Conservation (phyloP, 2,113 vertebrate species). For the Cariama cristata region DNA sequence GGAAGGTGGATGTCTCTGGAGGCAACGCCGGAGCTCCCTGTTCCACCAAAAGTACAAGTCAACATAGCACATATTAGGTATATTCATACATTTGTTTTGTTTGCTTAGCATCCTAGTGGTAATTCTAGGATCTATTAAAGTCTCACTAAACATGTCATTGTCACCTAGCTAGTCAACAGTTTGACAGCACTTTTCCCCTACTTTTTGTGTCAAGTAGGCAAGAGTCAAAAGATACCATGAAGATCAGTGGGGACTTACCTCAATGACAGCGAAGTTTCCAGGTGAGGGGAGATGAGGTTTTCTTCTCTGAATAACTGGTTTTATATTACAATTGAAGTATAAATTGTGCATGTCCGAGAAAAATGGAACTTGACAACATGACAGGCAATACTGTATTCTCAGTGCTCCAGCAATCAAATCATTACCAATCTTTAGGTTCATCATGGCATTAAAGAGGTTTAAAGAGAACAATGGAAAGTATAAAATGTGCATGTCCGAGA, state of each 20-base stretch:
- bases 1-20: not conserved
- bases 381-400: not conserved
- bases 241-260: not conserved
- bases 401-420: not conserved
- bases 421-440: fast-evolving
- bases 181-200: not conserved
- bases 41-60: not conserved
- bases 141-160: not conserved
- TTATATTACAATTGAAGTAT: not conserved
- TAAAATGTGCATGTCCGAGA: not conserved
- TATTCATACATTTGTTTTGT: not conserved
- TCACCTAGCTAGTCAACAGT: not conserved
- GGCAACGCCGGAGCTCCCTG: not conserved
- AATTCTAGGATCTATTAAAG: not conserved
- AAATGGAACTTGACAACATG: not conserved
- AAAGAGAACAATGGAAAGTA: not conserved
- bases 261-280: not conserved
- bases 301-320: not conserved
- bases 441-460: not conserved
- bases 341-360: too few species aligned
- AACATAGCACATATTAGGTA: not conserved
- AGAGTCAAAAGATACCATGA: not conserved
- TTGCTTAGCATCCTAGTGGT: not conserved
- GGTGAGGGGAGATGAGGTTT: not conserved
- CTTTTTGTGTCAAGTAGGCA: not conserved